phyloP scores from a whole-genome alignment of 2,113 vertebrate genomes.

The Silurus glanis region DNA sequence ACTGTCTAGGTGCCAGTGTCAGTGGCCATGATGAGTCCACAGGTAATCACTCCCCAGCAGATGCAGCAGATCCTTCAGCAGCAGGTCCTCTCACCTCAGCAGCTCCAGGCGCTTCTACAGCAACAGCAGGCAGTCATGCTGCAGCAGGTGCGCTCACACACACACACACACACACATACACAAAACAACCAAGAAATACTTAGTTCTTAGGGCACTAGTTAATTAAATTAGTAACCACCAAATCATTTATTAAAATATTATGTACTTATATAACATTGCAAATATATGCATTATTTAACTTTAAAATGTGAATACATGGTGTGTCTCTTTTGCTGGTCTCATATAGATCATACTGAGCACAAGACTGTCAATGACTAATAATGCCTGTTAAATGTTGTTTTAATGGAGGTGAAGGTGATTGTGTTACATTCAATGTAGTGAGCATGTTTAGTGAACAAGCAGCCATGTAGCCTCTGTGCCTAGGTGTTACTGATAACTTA shows the following conservation, averaged over 20 bases:
- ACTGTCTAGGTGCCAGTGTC: slow-evolving; percentile 91
- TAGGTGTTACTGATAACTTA: neutral
- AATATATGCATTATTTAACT: neutral
- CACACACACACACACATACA: neutral
- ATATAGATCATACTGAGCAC: too few relatives aligned
- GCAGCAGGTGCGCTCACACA: slow-evolving; percentile 84
- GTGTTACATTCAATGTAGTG: neutral
- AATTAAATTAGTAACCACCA: neutral
- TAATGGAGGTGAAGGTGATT: neutral
- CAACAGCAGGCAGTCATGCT: slow-evolving; percentile 99
- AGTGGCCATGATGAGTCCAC: slow-evolving; percentile 99
- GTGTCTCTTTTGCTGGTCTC: neutral
- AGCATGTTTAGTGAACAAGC: neutral
- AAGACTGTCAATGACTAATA: neutral
- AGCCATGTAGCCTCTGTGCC: neutral
- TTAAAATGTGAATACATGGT: neutral
- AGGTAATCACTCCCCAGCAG: slow-evolving; percentile 98
- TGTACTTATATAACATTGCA: neutral
- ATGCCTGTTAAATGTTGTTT: neutral
- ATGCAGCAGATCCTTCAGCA: slow-evolving; percentile 99
- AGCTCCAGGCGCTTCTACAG: slow-evolving; percentile 97
- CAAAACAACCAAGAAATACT: neutral
- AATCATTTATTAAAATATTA: neutral
- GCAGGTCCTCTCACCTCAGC: slow-evolving; percentile 97
- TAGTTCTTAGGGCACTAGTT: neutral